These are phyloP conservation scores for Chrysina gloriosa DNA, from an alignment of 2,888 invertebrate species.

Conservation along the genomic window DNA sequence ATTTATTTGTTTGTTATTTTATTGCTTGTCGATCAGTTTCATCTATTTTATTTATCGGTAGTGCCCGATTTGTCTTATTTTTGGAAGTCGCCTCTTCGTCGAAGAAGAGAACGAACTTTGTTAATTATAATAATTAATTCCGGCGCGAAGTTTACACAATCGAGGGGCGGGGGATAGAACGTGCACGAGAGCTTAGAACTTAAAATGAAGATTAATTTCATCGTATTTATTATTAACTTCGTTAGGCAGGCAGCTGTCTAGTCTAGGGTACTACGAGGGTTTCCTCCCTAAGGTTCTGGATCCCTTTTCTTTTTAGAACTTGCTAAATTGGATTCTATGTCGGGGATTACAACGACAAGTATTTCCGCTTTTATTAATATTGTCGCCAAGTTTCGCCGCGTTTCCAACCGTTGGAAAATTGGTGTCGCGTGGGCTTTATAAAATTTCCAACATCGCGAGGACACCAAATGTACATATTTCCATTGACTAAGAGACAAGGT, in stretches of 20 bases:
- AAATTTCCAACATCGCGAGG: too few relatives aligned
- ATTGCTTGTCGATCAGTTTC: neutral
- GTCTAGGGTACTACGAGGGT: neutral
- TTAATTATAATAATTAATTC: constrained; percentile 31
- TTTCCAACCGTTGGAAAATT: too few relatives aligned
- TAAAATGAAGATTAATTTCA: constrained; percentile 10
- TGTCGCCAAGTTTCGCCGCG: too few relatives aligned
- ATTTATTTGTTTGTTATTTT: too few relatives aligned
- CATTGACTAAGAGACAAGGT: too few relatives aligned
- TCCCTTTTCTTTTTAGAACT: neutral
- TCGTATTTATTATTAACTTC: constrained; percentile 17
- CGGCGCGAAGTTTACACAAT: constrained; percentile 3
- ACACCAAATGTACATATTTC: too few relatives aligned
- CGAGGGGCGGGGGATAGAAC: neutral
- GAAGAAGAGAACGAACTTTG: neutral
- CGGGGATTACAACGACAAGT: too few relatives aligned
- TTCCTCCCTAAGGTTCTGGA: neutral
- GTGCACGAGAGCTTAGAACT: constrained; percentile 5
- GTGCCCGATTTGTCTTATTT: neutral
- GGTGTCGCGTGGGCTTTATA: too few relatives aligned
- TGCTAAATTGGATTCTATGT: constrained; percentile 12
- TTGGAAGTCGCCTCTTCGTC: too few relatives aligned
- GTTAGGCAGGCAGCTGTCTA: constrained; percentile 8
- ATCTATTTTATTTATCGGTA: neutral
- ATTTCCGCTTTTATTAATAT: too few relatives aligned